Evolutionary conservation across 2,888 invertebrate genomes (phyloP), one percentile per base, ranked within the genome.

Genomic region (Apamea crenata): DNA sequence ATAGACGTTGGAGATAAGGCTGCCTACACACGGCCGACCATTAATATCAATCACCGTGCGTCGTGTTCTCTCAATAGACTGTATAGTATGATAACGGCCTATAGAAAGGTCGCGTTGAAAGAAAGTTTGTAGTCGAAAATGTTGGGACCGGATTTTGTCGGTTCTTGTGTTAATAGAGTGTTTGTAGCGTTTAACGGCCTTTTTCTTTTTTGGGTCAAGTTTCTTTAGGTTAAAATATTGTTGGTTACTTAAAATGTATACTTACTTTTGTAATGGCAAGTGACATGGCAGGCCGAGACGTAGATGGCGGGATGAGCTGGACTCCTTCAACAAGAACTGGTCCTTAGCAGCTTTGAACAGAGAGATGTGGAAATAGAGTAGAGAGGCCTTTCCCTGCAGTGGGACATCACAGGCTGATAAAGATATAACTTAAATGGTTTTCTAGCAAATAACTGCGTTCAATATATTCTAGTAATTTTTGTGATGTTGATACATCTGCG

Each of bases 31-130:
- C 88, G 80, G 81, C 63, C 78, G 68, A 88, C 93, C 94, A 95
- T 96, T 95, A 95, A 95, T 96, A 95, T 96, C 96, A 95, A 96
- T 96, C 96, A 95, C 95, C 89, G 88, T 87, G 90, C 90, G 91
- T 91, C 92, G 91, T 89, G 85, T 86, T 90, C 90, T 72, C 77
- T 85, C 80, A 83, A 85, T 85, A 86, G 74, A 91, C 92, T 92
- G 93, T 92, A 91, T 93, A 90, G 84, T 83, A 89, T 93, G 95
- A 95, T 96, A 95, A 95, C 93, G 90, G 88, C 92, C 93, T 93
- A 95, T 95, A 92, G 93, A 88, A 90, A 90, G 89, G 91, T 93
- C 91, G 91, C 88, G 82, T 76, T 87, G 77, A 88, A 88, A 89
- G 87, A 85, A 85, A 86, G 85, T 90, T 91, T 82, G 77, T 75